Evolutionary conservation across 2,888 invertebrate species (phyloP).

Genomic region (Aleiodes leptofemur): DNA sequence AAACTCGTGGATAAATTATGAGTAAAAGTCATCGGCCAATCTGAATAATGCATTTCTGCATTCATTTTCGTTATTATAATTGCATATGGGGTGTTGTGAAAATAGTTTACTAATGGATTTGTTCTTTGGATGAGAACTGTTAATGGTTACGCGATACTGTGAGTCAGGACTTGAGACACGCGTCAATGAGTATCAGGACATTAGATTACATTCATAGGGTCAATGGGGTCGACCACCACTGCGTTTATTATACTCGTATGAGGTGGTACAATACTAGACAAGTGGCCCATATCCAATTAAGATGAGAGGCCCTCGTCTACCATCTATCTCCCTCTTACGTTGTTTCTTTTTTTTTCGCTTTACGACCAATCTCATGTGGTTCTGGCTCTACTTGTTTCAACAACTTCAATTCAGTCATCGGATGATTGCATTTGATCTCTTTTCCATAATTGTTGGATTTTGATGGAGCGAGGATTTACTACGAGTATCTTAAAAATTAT

Average conservation of each 20-base stretch:
- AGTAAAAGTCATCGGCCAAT: constrained; percentile 17
- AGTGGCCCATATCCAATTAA: constrained; percentile 54
- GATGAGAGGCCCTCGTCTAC: constrained; percentile 40
- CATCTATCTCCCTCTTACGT: background rate
- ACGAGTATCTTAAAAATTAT: no score
- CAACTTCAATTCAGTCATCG: background rate
- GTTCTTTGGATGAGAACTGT: constrained; percentile 63
- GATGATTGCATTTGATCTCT: background rate
- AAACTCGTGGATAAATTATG: background rate
- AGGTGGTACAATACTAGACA: constrained; percentile 39
- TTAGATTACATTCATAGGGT: constrained; percentile 49
- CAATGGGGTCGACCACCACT: constrained; percentile 56
- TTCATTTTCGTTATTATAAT: constrained; percentile 33
- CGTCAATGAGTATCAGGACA: constrained; percentile 52
- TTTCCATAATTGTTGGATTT: constrained; percentile 4
- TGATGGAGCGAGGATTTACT: background rate
- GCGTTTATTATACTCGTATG: constrained; percentile 56
- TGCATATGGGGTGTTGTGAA: constrained; percentile 46
- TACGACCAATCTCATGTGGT: constrained; percentile 29
- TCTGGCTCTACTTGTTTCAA: constrained; percentile 13
- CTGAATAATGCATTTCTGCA: constrained; percentile 7
- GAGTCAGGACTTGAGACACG: constrained; percentile 48
- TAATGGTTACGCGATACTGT: constrained; percentile 61
- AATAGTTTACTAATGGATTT: constrained; percentile 64
- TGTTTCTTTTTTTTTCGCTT: constrained; percentile 25